phyloP scores from a whole-genome alignment of 2,888 invertebrate species.

The Phortica okadai region DNA sequence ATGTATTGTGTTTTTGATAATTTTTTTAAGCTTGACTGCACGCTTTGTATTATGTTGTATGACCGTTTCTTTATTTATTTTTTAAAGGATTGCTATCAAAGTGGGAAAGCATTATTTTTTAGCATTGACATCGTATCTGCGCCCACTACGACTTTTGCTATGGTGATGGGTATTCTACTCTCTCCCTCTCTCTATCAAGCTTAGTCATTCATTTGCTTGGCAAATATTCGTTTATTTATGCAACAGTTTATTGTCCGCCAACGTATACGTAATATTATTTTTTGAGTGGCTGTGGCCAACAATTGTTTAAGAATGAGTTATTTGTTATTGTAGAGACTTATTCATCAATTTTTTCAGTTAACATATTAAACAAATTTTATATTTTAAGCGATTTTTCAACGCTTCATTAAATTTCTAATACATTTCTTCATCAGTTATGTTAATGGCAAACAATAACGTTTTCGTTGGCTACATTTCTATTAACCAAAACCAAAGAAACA shows the following conservation, averaged over 20 bases:
- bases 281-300: neutral
- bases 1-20: neutral
- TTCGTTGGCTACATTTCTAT: too few species aligned
- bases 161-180: neutral
- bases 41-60: too few species aligned
- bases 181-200: neutral
- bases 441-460: too few species aligned
- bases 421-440: too few species aligned
- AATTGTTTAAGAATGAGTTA: too few species aligned
- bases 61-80: neutral
- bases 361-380: too few species aligned
- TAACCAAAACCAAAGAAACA: too few species aligned
- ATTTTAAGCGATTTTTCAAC: too few species aligned
- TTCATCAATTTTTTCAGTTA: too few species aligned
- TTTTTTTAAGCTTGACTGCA: conserved; percentile 23
- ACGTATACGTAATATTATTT: neutral
- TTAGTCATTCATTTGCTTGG: neutral
- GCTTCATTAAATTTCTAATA: too few species aligned
- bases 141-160: neutral
- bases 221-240: neutral
- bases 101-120: neutral
- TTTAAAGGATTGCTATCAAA: conserved; percentile 5
- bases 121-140: neutral
- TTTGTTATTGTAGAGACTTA: too few species aligned
- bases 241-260: conserved; percentile 1